Conservation (phyloP, 1,140 invertebrate species). For the Ladona fulva region DNA sequence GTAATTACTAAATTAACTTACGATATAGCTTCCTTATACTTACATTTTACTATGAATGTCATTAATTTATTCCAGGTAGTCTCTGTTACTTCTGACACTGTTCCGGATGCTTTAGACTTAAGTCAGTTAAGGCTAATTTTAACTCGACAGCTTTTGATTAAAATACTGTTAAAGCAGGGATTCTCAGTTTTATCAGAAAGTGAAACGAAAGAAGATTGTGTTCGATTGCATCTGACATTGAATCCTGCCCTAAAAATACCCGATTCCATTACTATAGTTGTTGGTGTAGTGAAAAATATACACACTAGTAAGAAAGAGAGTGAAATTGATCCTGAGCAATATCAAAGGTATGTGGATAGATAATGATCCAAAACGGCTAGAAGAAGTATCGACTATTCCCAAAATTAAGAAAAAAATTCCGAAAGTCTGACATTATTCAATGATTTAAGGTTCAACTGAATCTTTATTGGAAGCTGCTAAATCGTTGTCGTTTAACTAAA, state of each 20-base stretch:
- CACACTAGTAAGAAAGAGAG: neutral
- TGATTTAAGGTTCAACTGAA: too few relatives aligned
- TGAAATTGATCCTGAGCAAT: neutral
- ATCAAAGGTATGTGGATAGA: neutral
- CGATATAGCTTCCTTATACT: too few relatives aligned
- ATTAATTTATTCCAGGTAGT: neutral
- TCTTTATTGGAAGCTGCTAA: too few relatives aligned
- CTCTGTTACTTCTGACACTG: neutral
- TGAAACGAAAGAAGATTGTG: neutral
- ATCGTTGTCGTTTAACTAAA: too few relatives aligned
- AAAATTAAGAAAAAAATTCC: too few relatives aligned
- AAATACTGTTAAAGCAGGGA: neutral
- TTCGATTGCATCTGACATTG: neutral
- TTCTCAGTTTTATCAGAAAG: neutral
- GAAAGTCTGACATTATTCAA: too few relatives aligned
- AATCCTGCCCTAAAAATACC: neutral
- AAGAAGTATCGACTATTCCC: too few relatives aligned
- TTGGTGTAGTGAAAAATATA: neutral
- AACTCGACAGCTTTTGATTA: neutral
- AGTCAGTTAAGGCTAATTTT: neutral
- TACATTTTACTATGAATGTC: neutral
- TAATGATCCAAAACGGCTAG: too few relatives aligned
- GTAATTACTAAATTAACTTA: too few relatives aligned
- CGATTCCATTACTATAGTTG: neutral
- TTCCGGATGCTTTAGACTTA: neutral